Conservation (phyloP, 2,888 invertebrate genomes). For the Folsomia manolachei region DNA sequence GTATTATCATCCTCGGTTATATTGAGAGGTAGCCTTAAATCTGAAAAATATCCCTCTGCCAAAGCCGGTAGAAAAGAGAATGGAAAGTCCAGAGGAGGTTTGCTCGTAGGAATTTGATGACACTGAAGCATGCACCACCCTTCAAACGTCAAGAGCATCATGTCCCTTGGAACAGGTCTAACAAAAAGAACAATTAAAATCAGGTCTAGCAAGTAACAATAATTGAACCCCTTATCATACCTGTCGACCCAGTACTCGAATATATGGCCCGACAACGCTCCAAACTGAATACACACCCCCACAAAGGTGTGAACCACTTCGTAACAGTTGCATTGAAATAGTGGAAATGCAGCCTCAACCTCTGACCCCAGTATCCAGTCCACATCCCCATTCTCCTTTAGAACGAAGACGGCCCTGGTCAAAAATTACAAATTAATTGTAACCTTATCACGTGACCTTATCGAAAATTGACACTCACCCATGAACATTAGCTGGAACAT, state of each 20-base stretch:
- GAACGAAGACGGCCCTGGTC: conserved; percentile 43
- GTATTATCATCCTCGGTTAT: too few relatives aligned
- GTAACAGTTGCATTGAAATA: conserved; percentile 69
- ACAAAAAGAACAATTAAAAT: neutral
- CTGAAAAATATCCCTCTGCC: conserved; percentile 66
- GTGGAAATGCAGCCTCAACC: conserved; percentile 58
- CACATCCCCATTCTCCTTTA: conserved; percentile 54
- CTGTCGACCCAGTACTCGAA: conserved; percentile 60
- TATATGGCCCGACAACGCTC: conserved; percentile 65
- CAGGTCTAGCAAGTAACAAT: too few relatives aligned
- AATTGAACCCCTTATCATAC: neutral
- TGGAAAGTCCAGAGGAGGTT: conserved; percentile 58
- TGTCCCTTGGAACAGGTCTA: conserved; percentile 47
- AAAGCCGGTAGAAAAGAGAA: conserved; percentile 66
- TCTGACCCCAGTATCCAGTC: conserved; percentile 60
- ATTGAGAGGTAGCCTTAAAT: conserved; percentile 56
- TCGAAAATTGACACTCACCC: conserved; percentile 54
- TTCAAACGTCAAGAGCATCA: conserved; percentile 60
- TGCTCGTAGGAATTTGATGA: conserved; percentile 59
- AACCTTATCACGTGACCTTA: neutral
- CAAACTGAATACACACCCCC: conserved; percentile 60
- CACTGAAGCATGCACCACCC: conserved; percentile 59
- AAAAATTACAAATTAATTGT: conserved; percentile 3
- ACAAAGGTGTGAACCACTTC: conserved; percentile 57
- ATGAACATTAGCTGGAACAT: conserved; percentile 58